Conservation (phyloP, 2,888 invertebrate genomes). For the Argyresthia goedartella region DNA sequence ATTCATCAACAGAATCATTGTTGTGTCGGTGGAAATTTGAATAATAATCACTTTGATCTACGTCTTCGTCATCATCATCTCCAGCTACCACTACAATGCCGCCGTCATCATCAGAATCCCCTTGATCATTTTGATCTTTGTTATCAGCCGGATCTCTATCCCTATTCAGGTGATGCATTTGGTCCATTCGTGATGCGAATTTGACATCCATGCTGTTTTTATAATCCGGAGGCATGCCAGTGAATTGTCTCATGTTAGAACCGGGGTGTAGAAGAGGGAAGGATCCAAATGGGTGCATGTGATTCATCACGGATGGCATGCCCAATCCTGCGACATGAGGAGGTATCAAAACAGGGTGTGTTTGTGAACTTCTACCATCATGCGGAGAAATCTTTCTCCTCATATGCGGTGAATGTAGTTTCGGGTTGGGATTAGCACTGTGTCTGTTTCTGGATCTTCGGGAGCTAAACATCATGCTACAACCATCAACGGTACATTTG, state of each 20-base stretch:
- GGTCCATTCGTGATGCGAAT: constrained; percentile 38
- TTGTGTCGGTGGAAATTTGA: constrained; percentile 45
- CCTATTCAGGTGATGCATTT: constrained; percentile 44
- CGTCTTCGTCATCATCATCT: constrained; percentile 80
- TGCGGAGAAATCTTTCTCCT: constrained; percentile 95
- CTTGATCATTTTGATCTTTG: constrained; percentile 73
- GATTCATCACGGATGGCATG: constrained; percentile 76
- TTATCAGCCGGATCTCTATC: constrained; percentile 49
- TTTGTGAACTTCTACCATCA: constrained; percentile 90
- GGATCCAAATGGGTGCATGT: constrained; percentile 81
- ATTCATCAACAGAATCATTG: constrained; percentile 48
- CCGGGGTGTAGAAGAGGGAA: constrained; percentile 83
- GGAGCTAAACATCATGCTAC: constrained; percentile 99
- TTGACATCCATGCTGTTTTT: constrained; percentile 56
- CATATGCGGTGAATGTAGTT: constrained; percentile 95
- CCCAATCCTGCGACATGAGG: constrained; percentile 75
- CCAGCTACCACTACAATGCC: constrained; percentile 86
- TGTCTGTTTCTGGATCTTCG: constrained; percentile 95
- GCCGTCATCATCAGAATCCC: constrained; percentile 78
- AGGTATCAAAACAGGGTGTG: constrained; percentile 84
- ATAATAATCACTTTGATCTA: constrained; percentile 65
- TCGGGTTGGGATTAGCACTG: constrained; percentile 98
- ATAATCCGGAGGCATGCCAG: constrained; percentile 60
- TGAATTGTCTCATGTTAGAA: constrained; percentile 73
- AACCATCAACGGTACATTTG: constrained; percentile 98